These are phyloP conservation scores for Brachylomia viminalis DNA, from an alignment of 2,888 invertebrate genomes.

Conservation along the genomic window DNA sequence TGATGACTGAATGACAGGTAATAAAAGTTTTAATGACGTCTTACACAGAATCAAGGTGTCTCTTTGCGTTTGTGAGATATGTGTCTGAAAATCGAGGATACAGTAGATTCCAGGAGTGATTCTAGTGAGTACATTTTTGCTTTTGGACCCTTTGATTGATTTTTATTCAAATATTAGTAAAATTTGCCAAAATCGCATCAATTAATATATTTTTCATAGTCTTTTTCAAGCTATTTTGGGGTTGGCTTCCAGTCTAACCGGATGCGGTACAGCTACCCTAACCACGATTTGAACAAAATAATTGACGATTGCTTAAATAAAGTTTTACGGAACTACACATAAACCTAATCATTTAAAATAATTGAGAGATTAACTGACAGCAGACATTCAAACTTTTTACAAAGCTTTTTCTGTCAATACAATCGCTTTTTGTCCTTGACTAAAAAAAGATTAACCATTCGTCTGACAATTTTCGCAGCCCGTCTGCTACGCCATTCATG, in stretches of 20 bases:
- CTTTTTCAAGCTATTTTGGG: background rate
- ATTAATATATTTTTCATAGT: background rate
- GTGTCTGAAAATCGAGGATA: background rate
- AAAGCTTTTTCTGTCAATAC: conserved; percentile 38
- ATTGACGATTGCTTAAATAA: background rate
- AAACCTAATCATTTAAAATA: background rate
- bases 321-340: background rate
- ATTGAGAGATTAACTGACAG: background rate
- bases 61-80: no score
- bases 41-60: background rate
- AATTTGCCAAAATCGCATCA: background rate
- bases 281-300: background rate
- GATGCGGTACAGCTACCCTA: background rate
- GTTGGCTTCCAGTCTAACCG: background rate
- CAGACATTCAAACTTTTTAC: conserved; percentile 29
- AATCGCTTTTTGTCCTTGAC: conserved; percentile 27
- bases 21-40: background rate
- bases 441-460: conserved; percentile 38
- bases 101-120: background rate
- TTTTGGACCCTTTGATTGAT: background rate
- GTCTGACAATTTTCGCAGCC: conserved; percentile 22
- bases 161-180: background rate
- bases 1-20: background rate
- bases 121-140: background rate
- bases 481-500: conserved; percentile 33